Percentiles rank a stretch among this genome's conserved stretches.
Evolutionary conservation across 2,113 vertebrate genomes (phyloP).

Genomic region (Sigmodon hispidus): DNA sequence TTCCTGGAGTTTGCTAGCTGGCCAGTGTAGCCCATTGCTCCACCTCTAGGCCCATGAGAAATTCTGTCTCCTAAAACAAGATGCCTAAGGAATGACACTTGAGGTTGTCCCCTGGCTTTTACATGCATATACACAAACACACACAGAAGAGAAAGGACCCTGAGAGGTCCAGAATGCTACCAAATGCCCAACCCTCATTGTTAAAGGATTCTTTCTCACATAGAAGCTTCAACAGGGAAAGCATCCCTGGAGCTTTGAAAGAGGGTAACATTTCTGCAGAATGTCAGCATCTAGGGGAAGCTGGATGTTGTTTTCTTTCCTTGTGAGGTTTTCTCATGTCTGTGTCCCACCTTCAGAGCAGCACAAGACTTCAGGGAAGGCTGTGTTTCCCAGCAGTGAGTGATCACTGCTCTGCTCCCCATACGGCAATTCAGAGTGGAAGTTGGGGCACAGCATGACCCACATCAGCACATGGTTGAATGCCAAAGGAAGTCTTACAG

Average conservation of each 20-base stretch:
- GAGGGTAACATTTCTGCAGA: not conserved
- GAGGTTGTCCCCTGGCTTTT: not conserved
- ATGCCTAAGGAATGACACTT: not conserved
- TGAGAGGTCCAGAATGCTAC: no score
- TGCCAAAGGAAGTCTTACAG: not conserved
- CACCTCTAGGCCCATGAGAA: not conserved
- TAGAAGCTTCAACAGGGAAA: not conserved
- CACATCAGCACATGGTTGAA: not conserved
- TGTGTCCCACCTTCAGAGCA: not conserved
- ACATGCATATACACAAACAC: not conserved
- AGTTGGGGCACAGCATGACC: not conserved
- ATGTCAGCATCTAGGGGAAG: not conserved
- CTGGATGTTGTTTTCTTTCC: not conserved
- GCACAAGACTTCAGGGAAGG: not conserved
- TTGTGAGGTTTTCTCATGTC: not conserved
- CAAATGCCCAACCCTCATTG: not conserved
- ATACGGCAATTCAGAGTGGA: not conserved
- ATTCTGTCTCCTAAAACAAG: not conserved
- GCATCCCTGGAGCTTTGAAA: not conserved
- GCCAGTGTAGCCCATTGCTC: no score
- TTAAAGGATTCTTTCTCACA: not conserved
- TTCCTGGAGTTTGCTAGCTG: no score
- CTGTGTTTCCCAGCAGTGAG: not conserved
- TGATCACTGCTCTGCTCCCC: not conserved
- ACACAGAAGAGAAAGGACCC: not conserved